Evolutionary conservation across 2,797 vertebrate genomes (phyloP).

Genomic region (Liasis olivaceus): DNA sequence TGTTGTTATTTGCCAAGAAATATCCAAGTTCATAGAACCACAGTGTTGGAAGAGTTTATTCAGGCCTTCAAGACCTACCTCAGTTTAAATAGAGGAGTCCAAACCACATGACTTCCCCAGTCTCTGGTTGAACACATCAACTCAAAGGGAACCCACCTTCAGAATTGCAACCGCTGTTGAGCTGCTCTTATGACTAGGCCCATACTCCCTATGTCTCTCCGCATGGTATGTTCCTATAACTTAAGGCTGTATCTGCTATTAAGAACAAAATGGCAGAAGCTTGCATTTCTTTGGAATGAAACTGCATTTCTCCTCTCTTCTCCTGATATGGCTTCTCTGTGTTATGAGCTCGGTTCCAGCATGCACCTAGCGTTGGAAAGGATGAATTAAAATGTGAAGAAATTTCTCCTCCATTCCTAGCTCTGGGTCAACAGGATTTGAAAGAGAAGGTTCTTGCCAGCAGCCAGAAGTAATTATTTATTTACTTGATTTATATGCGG

Average conservation of each 20-base stretch:
- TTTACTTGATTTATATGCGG: background rate
- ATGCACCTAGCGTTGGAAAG: background rate
- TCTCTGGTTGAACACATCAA: background rate
- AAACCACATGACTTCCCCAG: background rate
- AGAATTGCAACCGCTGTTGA: background rate
- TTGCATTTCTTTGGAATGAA: background rate
- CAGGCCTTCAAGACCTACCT: background rate
- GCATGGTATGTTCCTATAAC: background rate
- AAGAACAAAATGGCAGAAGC: background rate
- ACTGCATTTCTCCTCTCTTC: background rate
- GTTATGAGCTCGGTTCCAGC: background rate
- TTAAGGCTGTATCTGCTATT: background rate
- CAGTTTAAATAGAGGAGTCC: background rate
- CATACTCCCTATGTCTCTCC: background rate
- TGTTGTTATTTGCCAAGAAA: background rate
- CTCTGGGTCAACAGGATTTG: background rate
- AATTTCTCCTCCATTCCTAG: background rate
- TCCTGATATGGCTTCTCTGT: background rate
- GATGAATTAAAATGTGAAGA: background rate
- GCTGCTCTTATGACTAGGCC: background rate
- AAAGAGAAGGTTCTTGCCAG: background rate
- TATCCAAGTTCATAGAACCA: background rate
- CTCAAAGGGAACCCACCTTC: background rate
- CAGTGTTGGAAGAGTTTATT: background rate
- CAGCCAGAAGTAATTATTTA: background rate